Evolutionary conservation across 1,140 invertebrate genomes (phyloP).

Genomic region (Frieseomelitta varia): DNA sequence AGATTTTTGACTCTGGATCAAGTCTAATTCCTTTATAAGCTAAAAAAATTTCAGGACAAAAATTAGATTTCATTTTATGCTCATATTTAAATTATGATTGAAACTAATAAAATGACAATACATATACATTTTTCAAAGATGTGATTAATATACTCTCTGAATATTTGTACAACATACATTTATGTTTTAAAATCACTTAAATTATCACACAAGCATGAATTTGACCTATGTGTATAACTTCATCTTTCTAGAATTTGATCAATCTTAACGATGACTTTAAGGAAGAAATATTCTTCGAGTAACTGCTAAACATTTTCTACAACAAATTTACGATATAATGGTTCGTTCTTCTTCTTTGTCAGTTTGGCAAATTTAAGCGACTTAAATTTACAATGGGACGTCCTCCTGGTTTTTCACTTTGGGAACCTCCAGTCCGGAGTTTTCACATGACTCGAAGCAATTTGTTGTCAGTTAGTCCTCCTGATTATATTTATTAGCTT

Average conservation of each 20-base stretch:
- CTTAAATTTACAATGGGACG: background rate
- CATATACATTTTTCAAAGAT: background rate
- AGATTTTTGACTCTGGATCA: too few relatives aligned
- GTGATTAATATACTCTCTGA: background rate
- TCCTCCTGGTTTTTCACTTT: background rate
- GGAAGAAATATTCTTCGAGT: background rate
- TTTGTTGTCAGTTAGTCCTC: constrained; percentile 33
- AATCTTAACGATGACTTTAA: background rate
- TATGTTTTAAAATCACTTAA: background rate
- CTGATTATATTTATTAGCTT: constrained; percentile 44
- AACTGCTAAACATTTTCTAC: background rate
- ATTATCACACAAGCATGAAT: background rate
- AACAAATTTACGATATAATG: background rate
- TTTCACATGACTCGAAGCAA: constrained; percentile 37
- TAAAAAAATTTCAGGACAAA: too few relatives aligned
- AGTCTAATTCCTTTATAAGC: too few relatives aligned
- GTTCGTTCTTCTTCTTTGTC: background rate
- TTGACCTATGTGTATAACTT: background rate
- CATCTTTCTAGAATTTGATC: background rate
- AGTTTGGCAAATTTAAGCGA: background rate
- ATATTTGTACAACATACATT: background rate
- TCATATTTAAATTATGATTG: too few relatives aligned
- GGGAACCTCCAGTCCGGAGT: constrained; percentile 34
- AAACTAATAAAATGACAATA: background rate
- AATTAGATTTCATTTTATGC: too few relatives aligned